Evolutionary conservation across 2,113 vertebrate species (phyloP), one percentile per base, ranked within the genome.

Genomic region (Tricholaema leucomelas): DNA sequence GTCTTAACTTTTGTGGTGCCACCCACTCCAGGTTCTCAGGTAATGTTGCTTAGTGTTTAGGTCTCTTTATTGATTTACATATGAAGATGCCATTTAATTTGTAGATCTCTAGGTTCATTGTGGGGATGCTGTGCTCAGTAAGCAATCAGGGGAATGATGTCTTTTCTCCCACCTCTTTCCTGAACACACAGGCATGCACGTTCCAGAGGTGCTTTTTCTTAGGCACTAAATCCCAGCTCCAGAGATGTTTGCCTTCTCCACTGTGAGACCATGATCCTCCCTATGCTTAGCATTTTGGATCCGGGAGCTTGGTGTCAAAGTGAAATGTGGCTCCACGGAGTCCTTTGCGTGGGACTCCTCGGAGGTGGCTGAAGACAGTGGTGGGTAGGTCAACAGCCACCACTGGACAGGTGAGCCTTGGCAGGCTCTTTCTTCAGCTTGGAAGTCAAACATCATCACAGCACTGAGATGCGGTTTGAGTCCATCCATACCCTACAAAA

Each of bases 1-100:
- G 66, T 33, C 93, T 91, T 93, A 87, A 94, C 93, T 95, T 95
- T 94, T 87, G 79, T 87, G 82, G 88, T 91, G 91, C 94, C 84
- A 94, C 93, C 94, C 84, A 94, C 93, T 95, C 93, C 73, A 91
- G 77, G 87, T 87, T 96, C 89, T 92, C 92, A 58, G 94, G 87
- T 85, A 95, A 91, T 61, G 58, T 90, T 93, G 88, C 64, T 96
- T 94, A 95, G 90, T 95, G 91, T 94, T 92, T 88, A 85, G 42
- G 24, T 87, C 82, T 83, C 54, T 92, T 92, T 87, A 96, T 83
- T 83, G 87, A 91, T 96, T 89, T 93, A 77, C 90, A 87, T 61
- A 91, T 72, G 92, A 81, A 89, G 87, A 79, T 66, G 69, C 35
- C 1, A 3, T 69, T 91, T 91, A 77, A 93, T 81, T 91, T 93